These are phyloP conservation scores for Epinephelus lanceolatus DNA, from an alignment of 2,113 vertebrate species.

Conservation along the genomic window DNA sequence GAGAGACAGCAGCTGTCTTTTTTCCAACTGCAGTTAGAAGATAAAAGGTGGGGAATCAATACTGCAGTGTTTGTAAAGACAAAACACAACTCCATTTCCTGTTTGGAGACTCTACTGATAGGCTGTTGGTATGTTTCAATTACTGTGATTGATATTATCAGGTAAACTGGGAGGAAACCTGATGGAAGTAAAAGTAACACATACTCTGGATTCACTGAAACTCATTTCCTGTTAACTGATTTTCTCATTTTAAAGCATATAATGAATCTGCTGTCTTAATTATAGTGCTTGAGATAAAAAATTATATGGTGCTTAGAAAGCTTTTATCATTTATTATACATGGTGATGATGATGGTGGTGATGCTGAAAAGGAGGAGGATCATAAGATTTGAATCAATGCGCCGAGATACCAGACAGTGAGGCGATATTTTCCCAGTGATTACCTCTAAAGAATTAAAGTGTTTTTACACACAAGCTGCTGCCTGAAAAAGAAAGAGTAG, in stretches of 20 bases:
- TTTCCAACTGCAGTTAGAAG: slow-evolving; percentile 41
- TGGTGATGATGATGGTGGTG: background rate
- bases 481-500: background rate
- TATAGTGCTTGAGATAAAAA: background rate
- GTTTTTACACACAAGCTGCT: background rate
- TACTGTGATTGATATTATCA: background rate
- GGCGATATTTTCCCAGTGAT: background rate
- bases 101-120: background rate
- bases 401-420: background rate
- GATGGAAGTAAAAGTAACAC: background rate
- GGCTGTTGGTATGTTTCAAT: background rate
- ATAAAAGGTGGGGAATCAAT: slow-evolving; percentile 21
- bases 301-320: slow-evolving; percentile 17
- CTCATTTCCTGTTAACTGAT: background rate
- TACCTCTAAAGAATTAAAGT: background rate
- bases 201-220: background rate
- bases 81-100: background rate
- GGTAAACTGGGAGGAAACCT: background rate
- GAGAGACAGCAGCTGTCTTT: slow-evolving; percentile 11
- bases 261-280: slow-evolving; percentile 4
- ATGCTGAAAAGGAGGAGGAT: background rate
- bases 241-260: background rate
- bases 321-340: slow-evolving; percentile 26
- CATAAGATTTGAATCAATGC: background rate
- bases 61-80: background rate